Percentiles rank a stretch among this genome's conserved stretches.
Conservation (phyloP, 2,888 invertebrate genomes). For the Nephrotoma appendiculata region DNA sequence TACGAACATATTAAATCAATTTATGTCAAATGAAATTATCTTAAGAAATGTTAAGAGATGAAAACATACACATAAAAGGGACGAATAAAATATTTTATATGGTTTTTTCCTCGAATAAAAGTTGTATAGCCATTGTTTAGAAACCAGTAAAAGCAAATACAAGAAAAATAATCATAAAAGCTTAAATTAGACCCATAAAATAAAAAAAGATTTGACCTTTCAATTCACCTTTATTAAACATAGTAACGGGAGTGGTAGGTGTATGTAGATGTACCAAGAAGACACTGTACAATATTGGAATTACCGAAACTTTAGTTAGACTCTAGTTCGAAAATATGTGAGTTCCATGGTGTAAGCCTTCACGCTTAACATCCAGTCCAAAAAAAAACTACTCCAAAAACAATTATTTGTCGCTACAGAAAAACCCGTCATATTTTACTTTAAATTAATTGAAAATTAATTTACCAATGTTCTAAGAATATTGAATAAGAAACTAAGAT, state of each 20-base stretch:
- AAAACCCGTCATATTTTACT: no score
- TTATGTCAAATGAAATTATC: background rate
- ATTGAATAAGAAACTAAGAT: no score
- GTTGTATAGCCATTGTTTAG: background rate
- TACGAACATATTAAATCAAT: background rate
- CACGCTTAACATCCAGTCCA: no score
- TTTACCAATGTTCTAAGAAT: no score
- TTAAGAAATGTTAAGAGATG: background rate
- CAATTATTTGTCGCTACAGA: no score
- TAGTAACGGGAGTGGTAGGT: background rate
- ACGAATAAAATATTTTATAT: background rate
- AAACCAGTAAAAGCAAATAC: background rate
- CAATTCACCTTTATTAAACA: background rate
- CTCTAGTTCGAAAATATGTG: no score
- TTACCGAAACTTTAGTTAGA: no score
- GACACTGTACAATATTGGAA: no score
- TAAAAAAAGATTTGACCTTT: background rate
- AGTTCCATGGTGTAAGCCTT: no score
- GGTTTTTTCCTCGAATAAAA: background rate
- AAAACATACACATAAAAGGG: background rate
- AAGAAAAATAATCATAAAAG: background rate
- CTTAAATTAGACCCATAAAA: background rate
- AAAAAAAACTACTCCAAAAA: no score
- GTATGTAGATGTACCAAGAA: no score
- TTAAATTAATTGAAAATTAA: no score